Evolutionary conservation across 2,797 vertebrate genomes (phyloP).

Genomic region (Liparis tanakae): DNA sequence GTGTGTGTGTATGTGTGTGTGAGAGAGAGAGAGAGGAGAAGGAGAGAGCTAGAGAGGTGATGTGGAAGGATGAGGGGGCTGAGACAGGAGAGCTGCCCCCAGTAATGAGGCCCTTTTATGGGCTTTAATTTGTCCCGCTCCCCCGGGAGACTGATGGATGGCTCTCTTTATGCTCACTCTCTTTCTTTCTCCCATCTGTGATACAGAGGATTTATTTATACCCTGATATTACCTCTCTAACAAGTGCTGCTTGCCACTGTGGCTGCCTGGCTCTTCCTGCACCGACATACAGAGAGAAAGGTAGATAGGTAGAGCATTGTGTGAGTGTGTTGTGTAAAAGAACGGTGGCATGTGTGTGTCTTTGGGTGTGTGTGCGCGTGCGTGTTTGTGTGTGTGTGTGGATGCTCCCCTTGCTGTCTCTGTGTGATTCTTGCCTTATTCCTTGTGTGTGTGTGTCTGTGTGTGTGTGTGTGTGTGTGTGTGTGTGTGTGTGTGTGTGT

Average conservation of each 20-base stretch:
- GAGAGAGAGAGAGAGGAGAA: conserved; percentile 18
- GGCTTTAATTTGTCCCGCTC: conserved; percentile 84
- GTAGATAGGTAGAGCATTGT: conserved; percentile 33
- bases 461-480: too few species aligned
- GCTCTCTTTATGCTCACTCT: conserved; percentile 81
- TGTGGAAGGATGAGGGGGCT: conserved; percentile 76
- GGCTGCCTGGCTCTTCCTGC: conserved; percentile 44
- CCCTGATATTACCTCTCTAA: conserved; percentile 83
- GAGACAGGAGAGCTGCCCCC: conserved; percentile 79
- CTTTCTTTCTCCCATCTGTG: conserved; percentile 81
- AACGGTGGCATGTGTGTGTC: conserved; percentile 19
- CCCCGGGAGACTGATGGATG: conserved; percentile 82
- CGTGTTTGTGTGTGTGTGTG: conserved; percentile 37
- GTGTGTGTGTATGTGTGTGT: conserved; percentile 23
- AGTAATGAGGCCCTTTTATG: conserved; percentile 85
- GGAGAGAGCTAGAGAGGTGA: conserved; percentile 70
- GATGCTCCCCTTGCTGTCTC: conserved; percentile 25
- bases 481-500: too few species aligned
- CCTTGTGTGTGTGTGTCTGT: not conserved
- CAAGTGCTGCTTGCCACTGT: conserved; percentile 78
- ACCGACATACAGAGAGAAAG: conserved; percentile 44
- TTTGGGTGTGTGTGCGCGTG: conserved; percentile 23
- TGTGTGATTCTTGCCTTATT: conserved; percentile 32
- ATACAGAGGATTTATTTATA: conserved; percentile 82
- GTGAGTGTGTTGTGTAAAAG: conserved; percentile 5